Evolutionary conservation across 2,888 invertebrate genomes (phyloP), one percentile per base, ranked within the genome.

Genomic region (Fragum whitleyi): DNA sequence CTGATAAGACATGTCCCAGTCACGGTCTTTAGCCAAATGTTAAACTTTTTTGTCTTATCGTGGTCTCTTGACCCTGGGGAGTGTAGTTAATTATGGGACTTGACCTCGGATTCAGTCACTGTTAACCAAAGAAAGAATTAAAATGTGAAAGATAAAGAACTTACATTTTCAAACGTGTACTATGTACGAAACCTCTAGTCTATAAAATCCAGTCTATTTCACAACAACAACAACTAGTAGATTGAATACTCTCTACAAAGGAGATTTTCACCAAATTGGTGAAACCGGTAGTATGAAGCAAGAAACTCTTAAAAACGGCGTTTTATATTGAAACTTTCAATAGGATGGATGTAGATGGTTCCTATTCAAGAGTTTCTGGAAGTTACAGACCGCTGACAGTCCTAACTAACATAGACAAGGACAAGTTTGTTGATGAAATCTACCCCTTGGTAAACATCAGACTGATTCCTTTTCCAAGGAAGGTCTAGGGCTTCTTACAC

Each of bases 161-260:
- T 9, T 36, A 36, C 32, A 9, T 36, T 36, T 36, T 36, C 32
- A 36, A 36, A 36, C n/a, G n/a, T n/a, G n/a, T n/a, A n/a, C n/a
- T n/a, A n/a, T n/a, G n/a, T n/a, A n/a, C n/a, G n/a, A n/a, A 6
- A 36, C 32, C 9, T 36, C 32, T 36, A 36, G 32, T 36, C 32
- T 36, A 9, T 36, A 9, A n/a, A 3, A 36, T 47, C 47, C 16
- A 47, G 47, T 47, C 14, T 47, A 47, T 47, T 3, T 6, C 5
- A 47, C 3, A 47, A 47, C 47, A 47, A 47, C 47, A 47, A 47
- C 47, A 47, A 47, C 47, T 19, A n/a, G 14, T n/a, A 9, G n/a
- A 9, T 47, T 23, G 57, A 26, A 57, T 57, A 57, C 57, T 57
- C 57, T 57, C 57, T 57, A 26, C 57, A 57, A 57, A 57, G 57